Base-by-base conservation (phyloP, 2,797 vertebrate species). In the Sebastes alutus region DNA sequence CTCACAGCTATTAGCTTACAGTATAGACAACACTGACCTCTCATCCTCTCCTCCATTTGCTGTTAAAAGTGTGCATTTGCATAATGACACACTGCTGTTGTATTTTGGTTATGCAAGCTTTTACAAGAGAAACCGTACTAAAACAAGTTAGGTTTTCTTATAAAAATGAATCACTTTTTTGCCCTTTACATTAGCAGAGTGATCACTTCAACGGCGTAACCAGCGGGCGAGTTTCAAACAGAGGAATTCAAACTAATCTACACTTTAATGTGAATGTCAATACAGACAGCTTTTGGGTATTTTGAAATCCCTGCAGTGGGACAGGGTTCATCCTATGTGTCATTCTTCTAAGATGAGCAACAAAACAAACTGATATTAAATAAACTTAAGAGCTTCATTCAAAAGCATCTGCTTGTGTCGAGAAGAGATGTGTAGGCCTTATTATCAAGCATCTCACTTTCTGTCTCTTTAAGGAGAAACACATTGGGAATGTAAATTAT, bases 1-100 rank as follows among this genome's bases (percentile, higher is more conserved):
- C 65, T 84, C 33, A 12, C 78, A 77, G 59, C 60, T 72, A 77
- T 86, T 80, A 77, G 75, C 80, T 78, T 63, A 52, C 72, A 62
- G 27, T 77, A 74, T n/a, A 80, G 59, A 83, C 67, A 49, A 54
- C 56, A 60, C 60, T 79, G 82, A 87, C 83, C 75, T 86, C 78
- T 81, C 59, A 76, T 75, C 68, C 70, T 65, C 70, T 66, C 72
- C 61, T 89, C 29, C 56, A 30, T 85, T 85, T 83, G 59, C 72
- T 33, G 63, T 77, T 87, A 84, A 87, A 82, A 88, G 72, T 3
- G 7, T n/a, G 59, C 62, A 86, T 88, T 91, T 82, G 71, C 77
- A 87, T 84, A 79, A 90, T 63, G 49, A 87, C 76, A 84, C 70
- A 49, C 66, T 3, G 54, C 38, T 76, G 52, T 8, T 86, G 32